Evolutionary conservation across 37 sponge, comb jelly and placozoan species (phyloP), one percentile per base, ranked within the genome.

Genomic region (Ephydatia muelleri): DNA sequence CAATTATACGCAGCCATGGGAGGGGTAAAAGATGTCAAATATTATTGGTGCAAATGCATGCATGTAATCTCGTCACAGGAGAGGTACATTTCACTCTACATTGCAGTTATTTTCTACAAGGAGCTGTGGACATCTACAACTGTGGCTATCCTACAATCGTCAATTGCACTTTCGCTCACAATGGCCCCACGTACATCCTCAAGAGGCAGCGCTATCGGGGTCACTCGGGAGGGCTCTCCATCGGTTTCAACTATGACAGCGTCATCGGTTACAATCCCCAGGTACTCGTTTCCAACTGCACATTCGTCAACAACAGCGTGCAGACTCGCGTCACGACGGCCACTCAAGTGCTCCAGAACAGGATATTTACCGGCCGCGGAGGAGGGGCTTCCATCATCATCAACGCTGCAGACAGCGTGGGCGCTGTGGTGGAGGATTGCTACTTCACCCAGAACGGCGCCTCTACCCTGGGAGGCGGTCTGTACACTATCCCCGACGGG

Each of bases 91-190:
- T 43, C 47, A 4, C 47, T 43, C 47, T 4, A 4, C 4, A 11
- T 69, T 9, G 5, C 80, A 79, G 80, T 16, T 25, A 79, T n/a
- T 79, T 79, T 22, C 8, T 23, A 1, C 64, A 79, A 49, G 80
- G 86, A 77, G 82, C 82, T 13, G 38, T 90, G 21, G 86, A 90
- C 70, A 26, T 85, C 33, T 82, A 49, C 67, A 85, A 90, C 82
- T 67, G 78, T 66, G 49, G 26, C 29, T 74, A 70, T 2, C 77
- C 85, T 22, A 23, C 77, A 8, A 48, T 90, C 13, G 30, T 35
- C 6, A 38, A 68, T 12, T 38, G 76, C 28, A 38, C 70, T 23
- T 85, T 90, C 86, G 36, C 37, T 31, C 38, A 82, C 71, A 85
- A 82, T 49, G 72, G 76, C 6, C 27, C 65, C n/a, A 9, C 23